Percentiles rank a stretch among this genome's conserved stretches.
Conservation (phyloP, 2,113 vertebrate genomes). For the Aix galericulata region DNA sequence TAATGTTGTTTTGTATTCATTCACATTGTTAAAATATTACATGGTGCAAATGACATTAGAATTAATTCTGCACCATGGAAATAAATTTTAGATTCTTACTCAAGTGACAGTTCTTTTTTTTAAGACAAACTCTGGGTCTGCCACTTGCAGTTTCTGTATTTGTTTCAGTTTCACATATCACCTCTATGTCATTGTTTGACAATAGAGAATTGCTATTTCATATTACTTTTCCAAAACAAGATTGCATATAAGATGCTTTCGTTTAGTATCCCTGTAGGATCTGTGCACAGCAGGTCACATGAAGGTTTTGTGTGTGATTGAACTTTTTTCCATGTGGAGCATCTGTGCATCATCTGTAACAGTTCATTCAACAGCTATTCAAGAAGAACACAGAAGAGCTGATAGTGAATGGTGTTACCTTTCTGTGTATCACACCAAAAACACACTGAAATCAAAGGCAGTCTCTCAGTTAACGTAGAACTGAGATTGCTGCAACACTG, state of each 20-base stretch:
- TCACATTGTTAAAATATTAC: neutral
- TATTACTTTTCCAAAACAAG: neutral
- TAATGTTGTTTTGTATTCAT: neutral
- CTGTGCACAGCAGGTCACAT: neutral
- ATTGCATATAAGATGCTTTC: neutral
- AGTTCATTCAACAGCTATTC: neutral
- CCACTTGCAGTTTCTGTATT: neutral
- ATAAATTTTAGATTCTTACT: neutral
- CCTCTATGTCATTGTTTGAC: neutral
- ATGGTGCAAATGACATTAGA: neutral
- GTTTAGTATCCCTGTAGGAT: neutral
- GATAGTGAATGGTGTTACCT: neutral
- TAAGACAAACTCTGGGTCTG: neutral
- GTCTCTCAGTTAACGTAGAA: neutral
- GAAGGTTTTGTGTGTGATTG: neutral
- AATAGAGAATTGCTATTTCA: neutral
- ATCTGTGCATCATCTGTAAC: neutral
- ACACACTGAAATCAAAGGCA: neutral
- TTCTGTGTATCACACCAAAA: neutral
- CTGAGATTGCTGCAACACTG: neutral
- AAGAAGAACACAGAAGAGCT: neutral
- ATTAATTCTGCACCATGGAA: neutral
- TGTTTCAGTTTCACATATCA: neutral
- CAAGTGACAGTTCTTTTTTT: neutral
- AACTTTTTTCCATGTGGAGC: neutral